Conservation (phyloP, 2,888 invertebrate genomes). For the Scelioninae gen. 2 region DNA sequence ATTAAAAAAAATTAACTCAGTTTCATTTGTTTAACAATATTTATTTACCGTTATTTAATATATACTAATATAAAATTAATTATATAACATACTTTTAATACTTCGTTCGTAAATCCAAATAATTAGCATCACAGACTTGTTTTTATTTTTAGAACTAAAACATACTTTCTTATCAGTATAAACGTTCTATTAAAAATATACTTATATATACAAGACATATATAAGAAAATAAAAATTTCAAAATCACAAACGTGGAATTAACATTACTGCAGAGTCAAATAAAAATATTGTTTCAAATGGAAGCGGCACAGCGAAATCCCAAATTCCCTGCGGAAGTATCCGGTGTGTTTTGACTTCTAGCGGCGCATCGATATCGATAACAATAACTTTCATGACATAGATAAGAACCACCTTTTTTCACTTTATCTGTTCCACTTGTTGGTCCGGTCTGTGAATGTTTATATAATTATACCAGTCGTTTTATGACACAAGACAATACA, state of each 20-base stretch:
- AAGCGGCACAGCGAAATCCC: slow-evolving; percentile 91
- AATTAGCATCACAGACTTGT: background rate
- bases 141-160: background rate
- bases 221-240: background rate
- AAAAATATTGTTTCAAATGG: slow-evolving; percentile 34
- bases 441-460: slow-evolving; percentile 74
- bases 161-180: background rate
- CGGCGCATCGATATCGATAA: slow-evolving; percentile 94
- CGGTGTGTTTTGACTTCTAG: slow-evolving; percentile 94
- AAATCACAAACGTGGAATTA: background rate
- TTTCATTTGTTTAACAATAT: too few relatives aligned
- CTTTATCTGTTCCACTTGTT: slow-evolving; percentile 80
- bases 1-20: too few relatives aligned
- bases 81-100: background rate
- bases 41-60: too few relatives aligned
- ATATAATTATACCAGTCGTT: background rate
- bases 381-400: slow-evolving; percentile 93
- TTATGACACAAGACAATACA: background rate
- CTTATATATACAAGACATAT: background rate
- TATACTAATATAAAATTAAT: slow-evolving; percentile 1
- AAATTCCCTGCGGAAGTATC: slow-evolving; percentile 96
- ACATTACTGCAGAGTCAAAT: background rate
- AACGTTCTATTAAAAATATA: background rate
- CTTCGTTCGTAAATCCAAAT: background rate
- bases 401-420: slow-evolving; percentile 97